These are phyloP conservation scores for Drosophila sproati DNA, from an alignment of 1,140 invertebrate species.

Conservation along the genomic window DNA sequence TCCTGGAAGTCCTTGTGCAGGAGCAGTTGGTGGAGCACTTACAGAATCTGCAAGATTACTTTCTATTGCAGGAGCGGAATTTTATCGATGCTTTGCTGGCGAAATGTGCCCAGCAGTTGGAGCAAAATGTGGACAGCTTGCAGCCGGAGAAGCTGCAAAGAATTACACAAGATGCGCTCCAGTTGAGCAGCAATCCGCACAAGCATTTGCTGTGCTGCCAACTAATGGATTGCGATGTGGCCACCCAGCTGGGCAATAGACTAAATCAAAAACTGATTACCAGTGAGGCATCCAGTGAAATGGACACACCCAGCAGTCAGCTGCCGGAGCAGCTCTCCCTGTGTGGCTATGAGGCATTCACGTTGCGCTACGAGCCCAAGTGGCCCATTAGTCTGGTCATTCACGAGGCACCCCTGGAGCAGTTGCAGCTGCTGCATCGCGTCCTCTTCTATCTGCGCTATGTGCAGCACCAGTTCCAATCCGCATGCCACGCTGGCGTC, in stretches of 20 bases:
- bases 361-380: conserved; percentile 48
- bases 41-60: conserved; percentile 40
- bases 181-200: conserved; percentile 26
- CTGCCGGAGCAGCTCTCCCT: conserved; percentile 15
- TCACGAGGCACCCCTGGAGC: conserved; percentile 31
- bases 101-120: conserved; percentile 21
- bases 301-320: not conserved
- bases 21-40: conserved; percentile 48
- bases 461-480: conserved; percentile 37
- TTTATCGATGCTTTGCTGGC: conserved; percentile 38
- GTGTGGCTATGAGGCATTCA: conserved; percentile 49
- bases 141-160: conserved; percentile 44
- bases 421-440: conserved; percentile 63
- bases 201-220: conserved; percentile 50
- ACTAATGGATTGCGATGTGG: conserved; percentile 43
- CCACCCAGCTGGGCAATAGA: conserved; percentile 31
- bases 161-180: conserved; percentile 26
- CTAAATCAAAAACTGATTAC: too few species aligned
- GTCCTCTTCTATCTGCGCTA: conserved; percentile 57
- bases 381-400: conserved; percentile 65
- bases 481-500: not conserved
- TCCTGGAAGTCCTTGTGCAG: conserved; percentile 39
- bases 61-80: conserved; percentile 41
- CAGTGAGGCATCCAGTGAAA: conserved; percentile 19
- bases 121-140: conserved; percentile 35